These are phyloP conservation scores for Takifugu ocellatus DNA, from an alignment of 2,797 vertebrate species.

Conservation along the genomic window DNA sequence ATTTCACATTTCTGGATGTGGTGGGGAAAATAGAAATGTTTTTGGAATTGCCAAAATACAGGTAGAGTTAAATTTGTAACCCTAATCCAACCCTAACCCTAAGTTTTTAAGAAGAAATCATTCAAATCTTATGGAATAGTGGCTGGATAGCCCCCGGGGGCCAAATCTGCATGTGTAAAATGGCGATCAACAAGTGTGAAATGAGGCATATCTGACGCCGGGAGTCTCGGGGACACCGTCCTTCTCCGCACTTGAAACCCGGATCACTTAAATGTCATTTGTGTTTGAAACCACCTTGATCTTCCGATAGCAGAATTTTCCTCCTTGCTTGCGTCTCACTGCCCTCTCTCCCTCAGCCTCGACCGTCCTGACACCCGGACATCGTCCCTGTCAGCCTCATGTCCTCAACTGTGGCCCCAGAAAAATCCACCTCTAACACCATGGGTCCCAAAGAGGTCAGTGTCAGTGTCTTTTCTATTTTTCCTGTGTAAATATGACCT, in stretches of 20 bases:
- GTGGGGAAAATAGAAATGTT: too few relatives aligned
- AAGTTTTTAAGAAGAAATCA: too few relatives aligned
- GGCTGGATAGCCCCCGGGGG: slow-evolving; percentile 1
- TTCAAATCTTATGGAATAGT: not conserved
- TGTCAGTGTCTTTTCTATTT: too few relatives aligned
- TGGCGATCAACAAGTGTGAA: slow-evolving; percentile 61
- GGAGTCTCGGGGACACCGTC: too few relatives aligned
- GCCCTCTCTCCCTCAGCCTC: slow-evolving; percentile 3
- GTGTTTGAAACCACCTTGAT: not conserved
- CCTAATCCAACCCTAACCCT: too few relatives aligned
- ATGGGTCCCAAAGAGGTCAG: slow-evolving; percentile 79
- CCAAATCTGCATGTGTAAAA: slow-evolving; percentile 43
- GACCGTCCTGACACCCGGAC: not conserved
- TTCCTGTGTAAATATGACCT: too few relatives aligned
- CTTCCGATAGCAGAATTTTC: not conserved
- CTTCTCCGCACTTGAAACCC: not conserved
- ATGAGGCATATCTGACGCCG: slow-evolving; percentile 8
- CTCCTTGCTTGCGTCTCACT: slow-evolving; percentile 7
- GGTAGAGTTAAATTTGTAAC: too few relatives aligned
- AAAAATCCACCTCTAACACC: slow-evolving; percentile 65
- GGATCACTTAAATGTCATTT: not conserved
- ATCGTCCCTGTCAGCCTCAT: slow-evolving; percentile 65
- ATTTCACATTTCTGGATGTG: too few relatives aligned
- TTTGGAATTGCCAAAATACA: too few relatives aligned
- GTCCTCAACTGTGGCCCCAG: slow-evolving; percentile 74